Evolutionary conservation across 2,888 invertebrate species (phyloP), one percentile per base, ranked within the genome.

Genomic region (Macrophya annulata): DNA sequence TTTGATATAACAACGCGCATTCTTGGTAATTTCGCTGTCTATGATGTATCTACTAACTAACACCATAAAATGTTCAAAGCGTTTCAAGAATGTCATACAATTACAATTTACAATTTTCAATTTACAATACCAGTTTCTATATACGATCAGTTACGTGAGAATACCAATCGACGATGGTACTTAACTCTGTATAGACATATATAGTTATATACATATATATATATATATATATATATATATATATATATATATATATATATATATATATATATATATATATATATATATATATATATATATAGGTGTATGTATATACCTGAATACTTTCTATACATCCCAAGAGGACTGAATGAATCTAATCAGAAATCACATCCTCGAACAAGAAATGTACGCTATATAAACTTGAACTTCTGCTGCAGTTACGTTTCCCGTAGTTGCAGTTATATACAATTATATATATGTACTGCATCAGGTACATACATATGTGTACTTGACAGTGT

Each of bases 41-140:
- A 68, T 68, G 37, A 68, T 68, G 68, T 68, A 77, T 25, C 21
- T n/a, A 77, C 77, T 77, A 77, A 81, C 59, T 43, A 43, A 51
- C 68, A 68, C 83, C 31, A 83, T 68, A 31, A 83, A 83, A 48
- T 25, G 65, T 83, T 71, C 68, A 17, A 83, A 71, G 83, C 71
- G 48, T 83, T 68, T 62, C 43, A 83, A 83, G 83, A 83, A 83
- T 83, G 83, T 68, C 62, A 83, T 48, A 48, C 65, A 83, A 83
- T 83, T 68, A 83, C 68, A 83, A 83, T 83, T 83, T 65, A 71
- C 65, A 83, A 83, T 83, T 83, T 83, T 68, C 83, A 83, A 83
- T 83, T 83, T 83, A 45, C 83, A 83, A 68, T 83, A 83, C 83
- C 83, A 71, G 83, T 83, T 71, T 48, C 45, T 6, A 37, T n/a